Conservation (phyloP, 2,888 invertebrate genomes). For the Agrilus cyanescens region DNA sequence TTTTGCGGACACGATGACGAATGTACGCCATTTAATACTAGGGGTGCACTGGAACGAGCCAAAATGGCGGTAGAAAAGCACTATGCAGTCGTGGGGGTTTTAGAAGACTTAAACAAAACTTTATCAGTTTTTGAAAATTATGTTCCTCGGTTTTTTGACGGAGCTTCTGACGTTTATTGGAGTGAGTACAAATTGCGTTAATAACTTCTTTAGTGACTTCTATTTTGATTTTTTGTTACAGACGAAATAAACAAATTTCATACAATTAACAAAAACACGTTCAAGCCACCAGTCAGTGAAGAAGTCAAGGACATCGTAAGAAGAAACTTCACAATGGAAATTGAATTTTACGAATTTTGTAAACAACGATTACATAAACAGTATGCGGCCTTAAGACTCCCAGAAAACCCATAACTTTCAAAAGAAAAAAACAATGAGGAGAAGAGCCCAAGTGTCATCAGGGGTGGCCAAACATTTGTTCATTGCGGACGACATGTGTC, state of each 20-base stretch:
- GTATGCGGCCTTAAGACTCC: constrained; percentile 55
- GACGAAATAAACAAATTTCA: constrained; percentile 65
- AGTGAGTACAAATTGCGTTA: constrained; percentile 43
- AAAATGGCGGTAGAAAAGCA: constrained; percentile 77
- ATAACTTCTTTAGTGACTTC: background rate
- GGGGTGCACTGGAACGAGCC: constrained; percentile 70
- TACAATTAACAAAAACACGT: constrained; percentile 73
- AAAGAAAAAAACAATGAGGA: constrained; percentile 1
- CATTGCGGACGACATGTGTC: too few species aligned
- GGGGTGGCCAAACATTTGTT: too few species aligned
- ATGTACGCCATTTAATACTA: constrained; percentile 70
- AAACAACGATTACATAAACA: constrained; percentile 74
- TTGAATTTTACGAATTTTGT: constrained; percentile 86
- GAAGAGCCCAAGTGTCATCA: too few species aligned
- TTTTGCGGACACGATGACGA: constrained; percentile 83
- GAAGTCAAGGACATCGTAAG: constrained; percentile 75
- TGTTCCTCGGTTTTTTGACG: constrained; percentile 71
- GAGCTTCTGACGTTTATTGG: constrained; percentile 67
- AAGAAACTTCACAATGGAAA: constrained; percentile 77
- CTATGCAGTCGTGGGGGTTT: constrained; percentile 79
- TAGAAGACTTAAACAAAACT: constrained; percentile 79
- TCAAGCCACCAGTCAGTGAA: constrained; percentile 79
- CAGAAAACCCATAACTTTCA: constrained; percentile 6
- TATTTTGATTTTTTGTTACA: constrained; percentile 33
- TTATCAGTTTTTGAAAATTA: constrained; percentile 76